These are phyloP conservation scores for Sturmia bella DNA, from an alignment of 2,888 invertebrate species.

Conservation along the genomic window DNA sequence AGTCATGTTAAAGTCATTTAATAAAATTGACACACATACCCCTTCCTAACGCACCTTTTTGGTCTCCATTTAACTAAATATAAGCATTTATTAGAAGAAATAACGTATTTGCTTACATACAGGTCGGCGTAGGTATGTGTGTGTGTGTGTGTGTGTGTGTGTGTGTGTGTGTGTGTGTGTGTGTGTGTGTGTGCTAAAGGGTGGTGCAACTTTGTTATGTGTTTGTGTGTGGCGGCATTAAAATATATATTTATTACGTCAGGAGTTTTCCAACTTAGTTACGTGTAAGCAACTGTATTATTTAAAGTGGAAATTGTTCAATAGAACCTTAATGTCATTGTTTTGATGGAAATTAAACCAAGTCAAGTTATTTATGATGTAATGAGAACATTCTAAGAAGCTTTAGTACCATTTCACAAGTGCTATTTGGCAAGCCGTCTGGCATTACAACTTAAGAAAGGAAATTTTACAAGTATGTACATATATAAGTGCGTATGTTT, in stretches of 20 bases:
- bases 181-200: neutral
- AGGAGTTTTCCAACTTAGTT: neutral
- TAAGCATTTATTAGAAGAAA: neutral
- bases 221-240: neutral
- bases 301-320: conserved; percentile 14
- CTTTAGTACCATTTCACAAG: neutral
- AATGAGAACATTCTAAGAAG: neutral
- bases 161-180: neutral
- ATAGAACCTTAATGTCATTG: neutral
- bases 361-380: conserved; percentile 11
- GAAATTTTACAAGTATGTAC: neutral
- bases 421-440: neutral
- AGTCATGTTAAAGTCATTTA: conserved; percentile 56
- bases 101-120: too few species aligned
- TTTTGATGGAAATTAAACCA: conserved; percentile 11
- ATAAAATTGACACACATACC: conserved; percentile 25
- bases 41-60: neutral
- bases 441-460: neutral
- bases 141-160: neutral
- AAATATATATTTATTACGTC: neutral
- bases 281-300: conserved; percentile 7
- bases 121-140: too few species aligned
- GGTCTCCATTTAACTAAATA: conserved; percentile 5
- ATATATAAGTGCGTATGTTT: too few species aligned
- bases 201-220: too few species aligned